Base-by-base conservation (phyloP, 2,113 vertebrate species). In the Brachyistius frenatus region DNA sequence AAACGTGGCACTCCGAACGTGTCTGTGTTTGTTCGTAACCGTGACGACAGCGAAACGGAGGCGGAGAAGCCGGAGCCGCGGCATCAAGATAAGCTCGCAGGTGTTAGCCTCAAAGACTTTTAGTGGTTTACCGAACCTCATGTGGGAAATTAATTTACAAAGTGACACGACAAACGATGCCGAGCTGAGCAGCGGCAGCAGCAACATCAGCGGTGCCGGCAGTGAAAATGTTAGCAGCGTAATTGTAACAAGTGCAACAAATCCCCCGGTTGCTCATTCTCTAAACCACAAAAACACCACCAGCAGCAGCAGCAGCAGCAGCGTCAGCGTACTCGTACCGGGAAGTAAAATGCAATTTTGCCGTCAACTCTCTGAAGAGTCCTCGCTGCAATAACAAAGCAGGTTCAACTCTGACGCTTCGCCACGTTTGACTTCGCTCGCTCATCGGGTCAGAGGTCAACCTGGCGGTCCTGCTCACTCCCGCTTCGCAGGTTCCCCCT, bases 101-200 rank as follows among this genome's bases (percentile, higher is more conserved):
- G 73, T 49, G 63, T 73, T 63, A 76, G 73, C 63, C 62, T 58
- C 67, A 76, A 56, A 76, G 36, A 1, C 16, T 2, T 31, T 50
- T 44, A 0, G 30, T 37, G 36, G 54, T 71, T 71, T 36, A 5
- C 13, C 9, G 32, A 84, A 66, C 56, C 63, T 32, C 8, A 7
- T 0, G 37, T 0, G 46, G 53, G 66, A 7, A 65, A 76, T 46
- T 37, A 16, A 65, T 66, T 53, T 7, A 49, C 41, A 33, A 33
- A 33, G 5, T 0, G 55, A 36, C 31, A n/a, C 50, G 54, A 54
- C 16, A n/a, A 72, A 63, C 5, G 35, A 7, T 39, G 36, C 23
- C 15, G 30, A 39, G 50, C 49, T 35, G 46, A 63, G 33, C 66
- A 31, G 46, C 46, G 14, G 9, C 64, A 35, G 31, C 39, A 8